Base-by-base conservation (phyloP, 2,113 vertebrate genomes). In the Etia nguti region DNA sequence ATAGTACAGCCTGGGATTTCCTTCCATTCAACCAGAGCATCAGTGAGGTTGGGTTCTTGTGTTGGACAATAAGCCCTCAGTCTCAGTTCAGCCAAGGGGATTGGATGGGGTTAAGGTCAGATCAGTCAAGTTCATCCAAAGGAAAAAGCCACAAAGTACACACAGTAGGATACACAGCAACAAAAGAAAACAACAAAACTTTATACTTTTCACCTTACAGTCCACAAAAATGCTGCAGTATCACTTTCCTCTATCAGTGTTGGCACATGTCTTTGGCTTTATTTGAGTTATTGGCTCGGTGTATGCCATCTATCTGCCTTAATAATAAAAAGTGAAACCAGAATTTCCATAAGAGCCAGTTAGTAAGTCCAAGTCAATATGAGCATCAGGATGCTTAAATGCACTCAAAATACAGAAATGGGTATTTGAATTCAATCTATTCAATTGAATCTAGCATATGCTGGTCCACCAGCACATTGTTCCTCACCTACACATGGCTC, bases 1-100 rank as follows among this genome's bases (percentile, higher is more conserved):
- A 54, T 54, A 36, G 29, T 31, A 79, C 29, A 79, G 48, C 9
- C 48, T 79, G 75, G 43, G 70, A 75, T 50, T 75, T 75, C 24
- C 43, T 50, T 48, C 24, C 50, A 36, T 79, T 54, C 75, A 79
- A 36, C 29, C 29, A 79, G 5, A 55, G 50, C 75, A 55, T 36
- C 48, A 36, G 29, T 16, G 31, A 36, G 29, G 0, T 79, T 0
- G 12, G 29, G 10, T 11, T 16, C 43, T 75, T 29, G 26, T 20
- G 70, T 20, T 75, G 70, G 29, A 46, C 43, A 50, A 15, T n/a
- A 9, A 79, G 7, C 20, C 48, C 34, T 36, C 29, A 15, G 15
- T 75, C 24, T 75, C 43, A 29, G 6, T 50, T 75, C 9, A 38
- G n/a, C 65, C 36, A 10, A 70, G 65, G 12, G 22, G n/a, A 50